Evolutionary conservation across 2,797 vertebrate species (phyloP).

Genomic region (Antrozous pallidus): DNA sequence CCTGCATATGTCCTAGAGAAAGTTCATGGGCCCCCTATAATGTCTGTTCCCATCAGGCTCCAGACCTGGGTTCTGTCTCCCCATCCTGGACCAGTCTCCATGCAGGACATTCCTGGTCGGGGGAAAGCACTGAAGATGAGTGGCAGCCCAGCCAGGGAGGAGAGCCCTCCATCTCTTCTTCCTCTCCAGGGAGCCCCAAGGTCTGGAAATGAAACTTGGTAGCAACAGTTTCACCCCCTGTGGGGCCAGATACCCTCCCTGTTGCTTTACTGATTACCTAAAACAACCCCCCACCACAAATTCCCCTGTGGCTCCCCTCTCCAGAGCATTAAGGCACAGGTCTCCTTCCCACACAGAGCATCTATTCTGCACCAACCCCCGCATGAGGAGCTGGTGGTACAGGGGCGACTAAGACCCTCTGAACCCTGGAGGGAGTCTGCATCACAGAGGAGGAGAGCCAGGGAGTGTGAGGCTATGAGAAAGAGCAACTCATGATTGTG

Average conservation of each 20-base stretch:
- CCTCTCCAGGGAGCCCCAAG: not conserved
- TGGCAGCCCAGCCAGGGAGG: fast-evolving
- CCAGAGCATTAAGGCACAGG: not conserved
- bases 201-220: not conserved
- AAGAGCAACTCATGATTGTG: not conserved
- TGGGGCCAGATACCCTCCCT: not conserved
- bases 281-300: not conserved
- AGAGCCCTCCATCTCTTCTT: not conserved
- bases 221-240: not conserved
- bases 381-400: not conserved
- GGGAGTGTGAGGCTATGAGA: not conserved
- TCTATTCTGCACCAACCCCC: not conserved
- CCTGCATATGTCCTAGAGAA: not conserved
- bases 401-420: not conserved
- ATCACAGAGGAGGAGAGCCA: not conserved
- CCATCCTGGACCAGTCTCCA: not conserved
- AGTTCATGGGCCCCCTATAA: not conserved
- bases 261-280: not conserved
- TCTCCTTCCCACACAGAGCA: not conserved
- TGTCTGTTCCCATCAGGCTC: not conserved
- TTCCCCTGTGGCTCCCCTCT: not conserved
- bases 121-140: not conserved
- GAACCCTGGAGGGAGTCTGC: not conserved
- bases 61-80: not conserved
- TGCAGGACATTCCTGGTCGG: no score